Percentiles rank a stretch among this genome's conserved stretches.
Conservation (phyloP, 2,888 invertebrate genomes). For the Spilosoma lubricipeda region DNA sequence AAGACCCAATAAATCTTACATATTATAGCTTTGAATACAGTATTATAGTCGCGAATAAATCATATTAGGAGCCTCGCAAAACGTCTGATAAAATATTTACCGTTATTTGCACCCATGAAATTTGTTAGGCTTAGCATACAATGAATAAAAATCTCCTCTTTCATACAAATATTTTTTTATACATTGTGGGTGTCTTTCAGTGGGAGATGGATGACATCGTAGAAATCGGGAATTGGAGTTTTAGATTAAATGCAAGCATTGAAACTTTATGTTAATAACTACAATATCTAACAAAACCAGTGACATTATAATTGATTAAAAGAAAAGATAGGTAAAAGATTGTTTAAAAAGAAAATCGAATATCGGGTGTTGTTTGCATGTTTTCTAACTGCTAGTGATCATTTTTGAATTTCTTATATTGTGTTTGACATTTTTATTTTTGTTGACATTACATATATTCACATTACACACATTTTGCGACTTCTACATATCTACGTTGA, state of each 20-base stretch:
- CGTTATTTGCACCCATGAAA: conserved; percentile 25
- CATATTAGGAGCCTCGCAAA: conserved; percentile 31
- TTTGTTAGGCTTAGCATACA: conserved; percentile 24
- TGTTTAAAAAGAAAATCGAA: no score
- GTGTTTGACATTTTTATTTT: no score
- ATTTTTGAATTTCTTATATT: no score
- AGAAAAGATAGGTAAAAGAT: no score
- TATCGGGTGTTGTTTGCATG: no score
- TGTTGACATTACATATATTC: no score
- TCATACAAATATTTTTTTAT: not conserved
- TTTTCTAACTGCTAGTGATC: no score
- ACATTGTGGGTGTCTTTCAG: not conserved
- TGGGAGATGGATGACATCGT: not conserved
- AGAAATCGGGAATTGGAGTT: not conserved
- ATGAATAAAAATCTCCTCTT: not conserved
- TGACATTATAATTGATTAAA: no score
- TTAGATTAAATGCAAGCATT: not conserved
- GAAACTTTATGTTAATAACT: no score
- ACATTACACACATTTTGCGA: no score
- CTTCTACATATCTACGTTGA: no score
- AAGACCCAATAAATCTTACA: not conserved
- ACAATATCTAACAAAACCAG: no score
- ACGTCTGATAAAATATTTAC: conserved; percentile 35
- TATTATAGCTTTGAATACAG: conserved; percentile 21
- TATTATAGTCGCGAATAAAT: conserved; percentile 34